Conservation (phyloP, 1,140 invertebrate species). For the Trissolcus basalis region DNA sequence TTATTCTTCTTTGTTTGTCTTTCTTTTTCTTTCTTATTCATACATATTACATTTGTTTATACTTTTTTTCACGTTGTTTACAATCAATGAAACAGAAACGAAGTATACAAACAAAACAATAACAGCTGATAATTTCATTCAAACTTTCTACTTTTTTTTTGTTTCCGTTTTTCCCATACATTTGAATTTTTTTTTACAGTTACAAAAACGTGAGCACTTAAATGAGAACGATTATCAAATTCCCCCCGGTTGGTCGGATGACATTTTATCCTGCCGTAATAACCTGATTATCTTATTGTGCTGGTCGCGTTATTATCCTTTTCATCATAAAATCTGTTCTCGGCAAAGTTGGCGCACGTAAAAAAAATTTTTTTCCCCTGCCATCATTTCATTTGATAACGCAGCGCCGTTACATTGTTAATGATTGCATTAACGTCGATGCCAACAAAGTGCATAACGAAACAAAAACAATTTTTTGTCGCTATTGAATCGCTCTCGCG, state of each 20-base stretch:
- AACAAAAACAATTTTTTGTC: slow-evolving; percentile 1
- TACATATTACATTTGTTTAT: no score
- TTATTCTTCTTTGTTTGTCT: no score
- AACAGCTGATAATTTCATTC: no score
- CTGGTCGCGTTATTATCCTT: slow-evolving; percentile 30
- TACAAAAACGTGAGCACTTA: slow-evolving; percentile 13
- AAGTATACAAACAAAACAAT: no score
- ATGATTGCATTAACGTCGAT: not conserved
- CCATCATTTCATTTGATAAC: slow-evolving; percentile 26
- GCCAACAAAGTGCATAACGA: not conserved
- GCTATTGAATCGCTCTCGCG: not conserved
- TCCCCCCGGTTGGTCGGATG: slow-evolving; percentile 16
- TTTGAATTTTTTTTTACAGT: not conserved
- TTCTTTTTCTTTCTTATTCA: no score
- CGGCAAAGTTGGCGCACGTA: slow-evolving; percentile 15
- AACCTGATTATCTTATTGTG: slow-evolving; percentile 49
- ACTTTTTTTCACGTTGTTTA: no score
- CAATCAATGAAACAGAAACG: no score
- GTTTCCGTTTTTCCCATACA: no score
- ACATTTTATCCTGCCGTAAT: slow-evolving; percentile 41
- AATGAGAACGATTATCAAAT: slow-evolving; percentile 26
- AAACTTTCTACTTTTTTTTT: no score
- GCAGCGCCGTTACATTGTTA: not conserved
- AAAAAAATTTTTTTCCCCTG: slow-evolving; percentile 2
- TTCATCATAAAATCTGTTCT: slow-evolving; percentile 38